Evolutionary conservation across 2,113 vertebrate species (phyloP).

Genomic region (Condylura cristata): DNA sequence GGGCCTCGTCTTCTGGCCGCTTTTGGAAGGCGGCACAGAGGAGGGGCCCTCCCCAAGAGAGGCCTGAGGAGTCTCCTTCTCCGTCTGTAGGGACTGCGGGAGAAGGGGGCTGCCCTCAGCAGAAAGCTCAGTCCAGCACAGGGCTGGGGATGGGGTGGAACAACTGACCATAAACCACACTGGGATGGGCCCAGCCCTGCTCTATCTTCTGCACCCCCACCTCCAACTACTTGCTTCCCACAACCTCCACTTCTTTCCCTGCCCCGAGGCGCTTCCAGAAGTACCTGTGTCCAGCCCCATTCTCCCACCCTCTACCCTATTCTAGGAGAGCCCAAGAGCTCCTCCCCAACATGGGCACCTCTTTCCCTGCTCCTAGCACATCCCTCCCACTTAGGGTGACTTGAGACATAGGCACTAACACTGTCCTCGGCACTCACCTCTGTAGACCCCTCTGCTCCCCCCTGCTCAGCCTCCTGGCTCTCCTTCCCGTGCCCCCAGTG

Average conservation of each 20-base stretch:
- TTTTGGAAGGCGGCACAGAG: conserved; percentile 72
- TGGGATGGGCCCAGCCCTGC: no score
- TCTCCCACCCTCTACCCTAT: not conserved
- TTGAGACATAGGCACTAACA: not conserved
- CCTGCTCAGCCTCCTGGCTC: not conserved
- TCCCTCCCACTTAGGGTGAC: not conserved
- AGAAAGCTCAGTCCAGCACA: not conserved
- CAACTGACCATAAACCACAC: no score
- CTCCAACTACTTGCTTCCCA: not conserved
- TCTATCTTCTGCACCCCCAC: no score
- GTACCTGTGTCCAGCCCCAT: no score
- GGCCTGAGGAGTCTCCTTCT: conserved; percentile 81
- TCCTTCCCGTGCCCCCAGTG: not conserved
- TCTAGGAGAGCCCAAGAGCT: not conserved
- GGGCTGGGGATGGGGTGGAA: not conserved
- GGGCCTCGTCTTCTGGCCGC: conserved; percentile 90
- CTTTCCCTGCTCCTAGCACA: not conserved
- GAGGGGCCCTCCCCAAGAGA: conserved; percentile 59
- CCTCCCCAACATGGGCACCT: not conserved
- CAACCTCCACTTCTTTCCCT: no score
- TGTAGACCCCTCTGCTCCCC: not conserved
- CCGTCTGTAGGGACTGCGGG: conserved; percentile 80
- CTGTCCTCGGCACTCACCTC: fast-evolving
- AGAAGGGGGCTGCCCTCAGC: fast-evolving
- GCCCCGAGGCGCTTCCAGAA: not conserved